Evolutionary conservation across 2,888 invertebrate genomes (phyloP).

Genomic region (Notodonta dromedarius): DNA sequence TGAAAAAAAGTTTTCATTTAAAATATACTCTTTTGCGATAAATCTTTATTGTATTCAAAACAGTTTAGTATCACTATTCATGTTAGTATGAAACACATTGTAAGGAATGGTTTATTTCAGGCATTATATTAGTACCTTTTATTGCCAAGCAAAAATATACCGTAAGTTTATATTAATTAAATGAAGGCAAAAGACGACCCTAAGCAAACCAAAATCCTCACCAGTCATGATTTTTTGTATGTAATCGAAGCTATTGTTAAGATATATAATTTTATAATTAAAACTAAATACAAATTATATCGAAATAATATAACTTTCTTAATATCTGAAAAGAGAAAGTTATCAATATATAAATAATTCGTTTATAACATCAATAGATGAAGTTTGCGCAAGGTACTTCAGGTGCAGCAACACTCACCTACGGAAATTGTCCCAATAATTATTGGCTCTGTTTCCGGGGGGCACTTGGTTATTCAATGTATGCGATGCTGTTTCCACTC

Average conservation of each 20-base stretch:
- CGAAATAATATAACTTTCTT: slow-evolving; percentile 42
- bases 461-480: slow-evolving; percentile 95
- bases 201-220: slow-evolving; percentile 57
- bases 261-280: slow-evolving; percentile 41
- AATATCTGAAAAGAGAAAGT: slow-evolving; percentile 77
- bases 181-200: slow-evolving; percentile 12
- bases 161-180: neutral
- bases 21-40: neutral
- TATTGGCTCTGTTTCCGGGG: slow-evolving; percentile 95
- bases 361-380: slow-evolving; percentile 3
- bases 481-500: slow-evolving; percentile 76
- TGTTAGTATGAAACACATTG: slow-evolving; percentile 40
- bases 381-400: neutral
- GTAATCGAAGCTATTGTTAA: slow-evolving; percentile 31
- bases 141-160: slow-evolving; percentile 9
- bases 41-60: slow-evolving; percentile 7
- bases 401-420: slow-evolving; percentile 83
- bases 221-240: slow-evolving; percentile 41
- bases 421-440: slow-evolving; percentile 97
- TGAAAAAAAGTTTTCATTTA: slow-evolving; percentile 69
- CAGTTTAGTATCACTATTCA: slow-evolving; percentile 14
- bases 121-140: slow-evolving; percentile 10
- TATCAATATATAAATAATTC: slow-evolving; percentile 21
- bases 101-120: slow-evolving; percentile 22
- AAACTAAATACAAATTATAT: slow-evolving; percentile 34